These are phyloP conservation scores for Myotis findleyi DNA, from an alignment of 2,797 vertebrate genomes.

Conservation along the genomic window DNA sequence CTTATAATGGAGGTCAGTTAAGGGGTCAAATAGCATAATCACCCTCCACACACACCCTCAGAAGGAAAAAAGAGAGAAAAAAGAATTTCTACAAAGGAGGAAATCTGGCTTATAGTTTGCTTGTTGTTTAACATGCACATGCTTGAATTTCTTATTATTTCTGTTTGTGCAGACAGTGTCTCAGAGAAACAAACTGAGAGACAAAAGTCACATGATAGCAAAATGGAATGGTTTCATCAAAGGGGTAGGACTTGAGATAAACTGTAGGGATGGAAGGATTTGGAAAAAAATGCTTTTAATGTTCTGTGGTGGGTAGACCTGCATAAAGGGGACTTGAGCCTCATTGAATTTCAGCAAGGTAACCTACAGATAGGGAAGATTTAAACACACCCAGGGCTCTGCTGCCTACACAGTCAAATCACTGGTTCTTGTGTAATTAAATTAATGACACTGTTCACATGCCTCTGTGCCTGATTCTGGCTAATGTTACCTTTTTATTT, in stretches of 20 bases:
- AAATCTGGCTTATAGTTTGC: not conserved
- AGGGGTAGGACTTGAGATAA: not conserved
- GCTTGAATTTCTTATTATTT: conserved; percentile 11
- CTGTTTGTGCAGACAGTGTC: not conserved
- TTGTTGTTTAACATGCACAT: not conserved
- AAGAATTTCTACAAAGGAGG: not conserved
- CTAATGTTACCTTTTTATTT: not conserved
- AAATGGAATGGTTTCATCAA: not conserved
- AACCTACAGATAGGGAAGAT: not conserved
- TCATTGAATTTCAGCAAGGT: not conserved
- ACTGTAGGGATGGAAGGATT: not conserved
- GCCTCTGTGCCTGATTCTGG: not conserved
- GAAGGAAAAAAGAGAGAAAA: not conserved
- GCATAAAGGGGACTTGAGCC: not conserved
- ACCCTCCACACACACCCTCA: not conserved
- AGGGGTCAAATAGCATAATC: not conserved
- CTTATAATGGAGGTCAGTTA: not conserved
- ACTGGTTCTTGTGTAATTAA: not conserved
- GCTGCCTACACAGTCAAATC: not conserved
- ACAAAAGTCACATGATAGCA: not conserved
- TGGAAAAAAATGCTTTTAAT: not conserved
- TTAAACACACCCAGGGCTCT: not conserved
- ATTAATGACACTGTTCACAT: not conserved
- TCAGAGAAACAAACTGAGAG: not conserved
- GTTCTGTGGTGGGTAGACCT: not conserved